Evolutionary conservation across 2,888 invertebrate species (phyloP).

Genomic region (Proisotoma minuta): DNA sequence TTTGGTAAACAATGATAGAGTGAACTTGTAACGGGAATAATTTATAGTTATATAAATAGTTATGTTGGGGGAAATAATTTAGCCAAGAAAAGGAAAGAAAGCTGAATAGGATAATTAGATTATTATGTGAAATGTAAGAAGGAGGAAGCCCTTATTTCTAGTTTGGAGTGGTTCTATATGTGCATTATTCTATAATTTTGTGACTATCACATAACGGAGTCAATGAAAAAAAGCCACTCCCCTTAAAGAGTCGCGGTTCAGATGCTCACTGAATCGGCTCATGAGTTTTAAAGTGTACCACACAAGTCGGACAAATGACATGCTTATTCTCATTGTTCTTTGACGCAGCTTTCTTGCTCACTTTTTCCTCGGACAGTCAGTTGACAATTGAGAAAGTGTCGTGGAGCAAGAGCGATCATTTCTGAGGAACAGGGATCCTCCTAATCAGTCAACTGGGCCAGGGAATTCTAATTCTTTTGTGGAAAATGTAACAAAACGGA

Average conservation of each 20-base stretch:
- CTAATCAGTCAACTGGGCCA: neutral
- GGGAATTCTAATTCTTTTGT: neutral
- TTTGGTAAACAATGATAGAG: too few relatives aligned
- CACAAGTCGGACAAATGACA: conserved; percentile 47
- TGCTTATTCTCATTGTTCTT: neutral
- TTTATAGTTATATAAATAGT: too few relatives aligned
- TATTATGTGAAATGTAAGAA: too few relatives aligned
- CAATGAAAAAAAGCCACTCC: neutral
- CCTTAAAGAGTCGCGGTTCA: neutral
- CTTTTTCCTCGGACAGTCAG: neutral
- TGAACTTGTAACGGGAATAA: too few relatives aligned
- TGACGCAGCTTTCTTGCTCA: neutral
- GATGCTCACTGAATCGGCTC: conserved; percentile 8
- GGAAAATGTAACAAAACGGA: conserved; percentile 14
- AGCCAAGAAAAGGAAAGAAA: too few relatives aligned
- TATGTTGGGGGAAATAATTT: too few relatives aligned
- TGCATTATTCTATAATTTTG: too few relatives aligned
- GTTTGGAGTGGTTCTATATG: too few relatives aligned
- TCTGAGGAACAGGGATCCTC: neutral
- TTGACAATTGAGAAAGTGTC: neutral
- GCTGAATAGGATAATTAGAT: too few relatives aligned
- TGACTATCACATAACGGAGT: too few relatives aligned
- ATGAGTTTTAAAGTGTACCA: conserved; percentile 28
- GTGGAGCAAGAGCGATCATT: conserved; percentile 7
- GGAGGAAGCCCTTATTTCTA: too few relatives aligned